Evolutionary conservation across 2,888 invertebrate species (phyloP).

Genomic region (Iselma pallidipennis): DNA sequence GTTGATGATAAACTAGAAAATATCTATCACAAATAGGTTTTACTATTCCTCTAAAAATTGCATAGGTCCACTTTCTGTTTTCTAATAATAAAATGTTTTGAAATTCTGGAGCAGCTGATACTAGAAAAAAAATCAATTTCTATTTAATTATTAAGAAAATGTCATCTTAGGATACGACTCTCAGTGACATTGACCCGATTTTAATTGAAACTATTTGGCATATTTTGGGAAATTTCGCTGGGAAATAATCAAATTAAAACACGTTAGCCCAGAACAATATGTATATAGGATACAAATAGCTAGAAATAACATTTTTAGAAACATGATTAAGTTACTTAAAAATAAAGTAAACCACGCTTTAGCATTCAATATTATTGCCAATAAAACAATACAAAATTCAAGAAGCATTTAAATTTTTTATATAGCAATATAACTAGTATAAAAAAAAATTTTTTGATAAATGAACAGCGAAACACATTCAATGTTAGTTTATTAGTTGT

Average conservation of each 20-base stretch:
- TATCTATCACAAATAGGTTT: too few relatives aligned
- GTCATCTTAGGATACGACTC: neutral
- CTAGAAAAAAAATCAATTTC: too few relatives aligned
- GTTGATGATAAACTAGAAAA: too few relatives aligned
- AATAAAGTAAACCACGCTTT: conserved; percentile 28
- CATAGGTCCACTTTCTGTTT: neutral
- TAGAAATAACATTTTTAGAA: conserved; percentile 30
- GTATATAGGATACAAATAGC: conserved; percentile 24
- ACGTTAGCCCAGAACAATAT: conserved; percentile 21
- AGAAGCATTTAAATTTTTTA: conserved; percentile 16
- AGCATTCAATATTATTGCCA: conserved; percentile 24
- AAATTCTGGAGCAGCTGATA: too few relatives aligned
- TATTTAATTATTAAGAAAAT: too few relatives aligned
- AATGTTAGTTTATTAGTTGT: conserved; percentile 3
- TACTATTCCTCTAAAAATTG: too few relatives aligned
- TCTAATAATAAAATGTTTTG: neutral
- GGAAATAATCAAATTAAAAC: conserved; percentile 12
- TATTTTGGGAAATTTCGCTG: neutral
- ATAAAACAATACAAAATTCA: conserved; percentile 21
- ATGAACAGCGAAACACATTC: conserved; percentile 5
- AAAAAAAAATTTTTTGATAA: neutral
- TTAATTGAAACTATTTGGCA: neutral
- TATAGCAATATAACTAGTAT: conserved; percentile 17
- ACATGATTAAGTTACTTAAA: conserved; percentile 30
- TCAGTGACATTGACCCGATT: neutral